Percentiles rank a stretch among this genome's conserved stretches.
These are phyloP conservation scores for Fragum sueziense DNA, from an alignment of 2,888 invertebrate species.

Conservation along the genomic window DNA sequence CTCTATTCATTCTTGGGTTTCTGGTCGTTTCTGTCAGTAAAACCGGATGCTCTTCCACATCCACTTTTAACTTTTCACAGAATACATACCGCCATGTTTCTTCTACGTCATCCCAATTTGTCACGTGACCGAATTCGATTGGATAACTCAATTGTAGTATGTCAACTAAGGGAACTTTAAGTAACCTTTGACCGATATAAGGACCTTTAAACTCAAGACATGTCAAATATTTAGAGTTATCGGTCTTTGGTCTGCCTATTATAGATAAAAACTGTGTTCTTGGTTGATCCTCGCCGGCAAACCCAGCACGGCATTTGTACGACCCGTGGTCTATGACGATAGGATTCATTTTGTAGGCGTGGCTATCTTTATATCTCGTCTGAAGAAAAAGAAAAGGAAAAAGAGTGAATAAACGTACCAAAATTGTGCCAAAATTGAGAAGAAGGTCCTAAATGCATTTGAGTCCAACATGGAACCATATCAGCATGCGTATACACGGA, in stretches of 20 bases:
- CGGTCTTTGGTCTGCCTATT: background rate
- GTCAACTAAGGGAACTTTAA: background rate
- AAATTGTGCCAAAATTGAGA: too few species aligned
- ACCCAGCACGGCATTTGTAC: slow-evolving; percentile 4
- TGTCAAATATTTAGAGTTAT: background rate
- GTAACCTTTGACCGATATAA: background rate
- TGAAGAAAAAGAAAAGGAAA: too few species aligned
- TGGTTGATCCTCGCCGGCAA: background rate
- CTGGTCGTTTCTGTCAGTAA: slow-evolving; percentile 1
- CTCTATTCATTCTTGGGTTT: slow-evolving; percentile 11
- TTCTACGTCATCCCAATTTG: slow-evolving; percentile 20
- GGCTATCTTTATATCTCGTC: too few species aligned
- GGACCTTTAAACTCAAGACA: background rate
- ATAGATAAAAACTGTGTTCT: background rate
- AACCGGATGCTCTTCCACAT: slow-evolving; percentile 2
- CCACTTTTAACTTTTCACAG: slow-evolving; percentile 6
- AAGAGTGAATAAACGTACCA: too few species aligned
- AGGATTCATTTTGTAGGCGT: background rate
- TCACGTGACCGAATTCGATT: slow-evolving; percentile 13
- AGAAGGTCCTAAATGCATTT: too few species aligned
- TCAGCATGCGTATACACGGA: too few species aligned
- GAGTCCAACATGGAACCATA: too few species aligned
- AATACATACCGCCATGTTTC: slow-evolving; percentile 3
- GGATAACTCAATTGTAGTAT: slow-evolving; percentile 8
- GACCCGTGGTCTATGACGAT: slow-evolving; percentile 22